phyloP scores from a whole-genome alignment of 1,140 invertebrate species.

The Pseudomyrmex flavicornis region DNA sequence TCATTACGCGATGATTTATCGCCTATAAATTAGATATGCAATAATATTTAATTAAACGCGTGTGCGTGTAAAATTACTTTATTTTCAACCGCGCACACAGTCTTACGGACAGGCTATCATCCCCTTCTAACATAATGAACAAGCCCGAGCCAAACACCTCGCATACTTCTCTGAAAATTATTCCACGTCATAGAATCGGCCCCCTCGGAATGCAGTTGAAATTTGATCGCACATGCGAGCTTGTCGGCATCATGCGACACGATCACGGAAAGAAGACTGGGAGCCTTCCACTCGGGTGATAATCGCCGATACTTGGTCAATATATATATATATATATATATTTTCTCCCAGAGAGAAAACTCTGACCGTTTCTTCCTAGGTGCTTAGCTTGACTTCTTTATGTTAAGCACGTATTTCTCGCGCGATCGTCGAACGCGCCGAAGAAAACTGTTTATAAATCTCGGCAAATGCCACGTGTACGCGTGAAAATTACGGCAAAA shows the following conservation, averaged over 20 bases:
- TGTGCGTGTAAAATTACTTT: background rate
- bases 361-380: background rate
- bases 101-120: background rate
- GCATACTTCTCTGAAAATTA: slow-evolving; percentile 60
- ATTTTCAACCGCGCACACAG: background rate
- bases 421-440: background rate
- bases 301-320: slow-evolving; percentile 77
- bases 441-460: background rate
- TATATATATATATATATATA: slow-evolving; percentile 56
- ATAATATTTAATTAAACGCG: slow-evolving; percentile 32
- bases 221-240: slow-evolving; percentile 73
- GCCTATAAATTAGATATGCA: background rate
- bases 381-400: slow-evolving; percentile 8
- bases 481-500: background rate
- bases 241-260: slow-evolving; percentile 73
- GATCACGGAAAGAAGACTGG: slow-evolving; percentile 72
- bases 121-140: background rate
- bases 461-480: background rate
- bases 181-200: slow-evolving; percentile 58
- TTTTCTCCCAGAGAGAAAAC: slow-evolving; percentile 4
- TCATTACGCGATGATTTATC: slow-evolving; percentile 37
- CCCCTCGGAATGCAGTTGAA: slow-evolving; percentile 75
- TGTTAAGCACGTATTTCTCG: background rate
- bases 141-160: slow-evolving; percentile 14
- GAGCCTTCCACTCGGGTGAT: slow-evolving; percentile 78